phyloP scores from a whole-genome alignment of 2,888 invertebrate species.

The Thera britannica region DNA sequence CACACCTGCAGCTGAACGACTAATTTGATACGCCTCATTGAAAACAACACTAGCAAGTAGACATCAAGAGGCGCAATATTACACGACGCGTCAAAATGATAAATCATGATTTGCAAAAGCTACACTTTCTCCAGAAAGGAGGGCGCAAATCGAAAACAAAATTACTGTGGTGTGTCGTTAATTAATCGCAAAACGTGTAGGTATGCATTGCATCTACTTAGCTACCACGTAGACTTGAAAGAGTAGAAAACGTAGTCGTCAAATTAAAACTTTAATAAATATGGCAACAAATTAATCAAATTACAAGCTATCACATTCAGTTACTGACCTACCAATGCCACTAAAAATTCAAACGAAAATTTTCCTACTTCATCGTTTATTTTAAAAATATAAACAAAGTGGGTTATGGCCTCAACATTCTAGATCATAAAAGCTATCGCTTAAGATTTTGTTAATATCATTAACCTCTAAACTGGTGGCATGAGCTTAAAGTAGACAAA shows the following conservation, averaged over 20 bases:
- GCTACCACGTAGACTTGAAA: conserved; percentile 1
- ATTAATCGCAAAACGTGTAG: conserved; percentile 34
- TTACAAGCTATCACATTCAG: conserved; percentile 11
- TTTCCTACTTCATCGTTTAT: conserved; percentile 30
- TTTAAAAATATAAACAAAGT: conserved; percentile 50
- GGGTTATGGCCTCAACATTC: conserved; percentile 65
- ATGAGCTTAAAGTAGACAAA: conserved; percentile 14
- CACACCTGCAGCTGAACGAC: conserved; percentile 7
- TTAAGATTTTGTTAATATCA: conserved; percentile 59
- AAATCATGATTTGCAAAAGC: conserved; percentile 57
- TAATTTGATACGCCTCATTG: conserved; percentile 28
- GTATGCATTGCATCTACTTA: not conserved
- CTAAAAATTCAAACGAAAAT: conserved; percentile 17
- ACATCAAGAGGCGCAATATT: conserved; percentile 57
- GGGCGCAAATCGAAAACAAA: conserved; percentile 48
- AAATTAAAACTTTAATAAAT: not conserved
- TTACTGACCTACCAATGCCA: conserved; percentile 6
- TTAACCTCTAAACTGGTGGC: conserved; percentile 61
- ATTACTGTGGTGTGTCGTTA: conserved; percentile 45
- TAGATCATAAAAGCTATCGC: conserved; percentile 56
- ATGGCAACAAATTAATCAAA: not conserved
- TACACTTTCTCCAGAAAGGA: conserved; percentile 59
- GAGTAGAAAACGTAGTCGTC: not conserved
- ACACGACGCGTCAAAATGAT: conserved; percentile 52
- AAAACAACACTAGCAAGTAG: conserved; percentile 25